Conservation (phyloP, 2,113 vertebrate genomes). For the Odobenus rosmarus region DNA sequence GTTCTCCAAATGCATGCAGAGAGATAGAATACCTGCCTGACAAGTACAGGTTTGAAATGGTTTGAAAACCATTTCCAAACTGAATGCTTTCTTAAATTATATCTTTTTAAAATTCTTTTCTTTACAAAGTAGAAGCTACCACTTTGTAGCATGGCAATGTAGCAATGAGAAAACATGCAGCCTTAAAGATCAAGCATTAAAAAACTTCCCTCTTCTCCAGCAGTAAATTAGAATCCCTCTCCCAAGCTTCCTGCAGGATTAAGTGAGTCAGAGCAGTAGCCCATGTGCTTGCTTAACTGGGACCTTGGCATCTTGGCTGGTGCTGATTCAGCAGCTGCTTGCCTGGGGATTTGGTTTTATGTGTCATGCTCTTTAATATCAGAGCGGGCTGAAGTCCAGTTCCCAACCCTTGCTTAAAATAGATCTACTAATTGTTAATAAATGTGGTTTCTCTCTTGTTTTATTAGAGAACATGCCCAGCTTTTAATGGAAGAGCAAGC, state of each 20-base stretch:
- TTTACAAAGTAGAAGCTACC: neutral
- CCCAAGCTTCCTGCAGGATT: neutral
- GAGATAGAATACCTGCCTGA: too few species aligned
- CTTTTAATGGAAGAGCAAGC: neutral
- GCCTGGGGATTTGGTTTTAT: neutral
- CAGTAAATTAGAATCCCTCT: neutral
- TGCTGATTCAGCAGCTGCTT: neutral
- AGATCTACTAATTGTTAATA: neutral
- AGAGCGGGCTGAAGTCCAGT: neutral
- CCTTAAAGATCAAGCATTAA: neutral
- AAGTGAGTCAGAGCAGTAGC: neutral
- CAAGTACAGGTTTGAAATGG: neutral
- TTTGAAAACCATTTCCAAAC: neutral
- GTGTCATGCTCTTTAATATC: neutral
- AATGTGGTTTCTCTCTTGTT: neutral
- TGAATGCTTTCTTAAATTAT: neutral
- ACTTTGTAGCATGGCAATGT: accelerated
- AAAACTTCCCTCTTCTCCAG: neutral
- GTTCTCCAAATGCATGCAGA: neutral
- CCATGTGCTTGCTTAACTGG: accelerated
- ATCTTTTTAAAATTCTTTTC: neutral
- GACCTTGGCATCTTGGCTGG: neutral
- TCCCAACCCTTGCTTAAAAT: neutral
- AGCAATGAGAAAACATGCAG: accelerated
- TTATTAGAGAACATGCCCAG: neutral